Conservation (phyloP, 2,888 invertebrate genomes). For the Eupithecia vulgata region DNA sequence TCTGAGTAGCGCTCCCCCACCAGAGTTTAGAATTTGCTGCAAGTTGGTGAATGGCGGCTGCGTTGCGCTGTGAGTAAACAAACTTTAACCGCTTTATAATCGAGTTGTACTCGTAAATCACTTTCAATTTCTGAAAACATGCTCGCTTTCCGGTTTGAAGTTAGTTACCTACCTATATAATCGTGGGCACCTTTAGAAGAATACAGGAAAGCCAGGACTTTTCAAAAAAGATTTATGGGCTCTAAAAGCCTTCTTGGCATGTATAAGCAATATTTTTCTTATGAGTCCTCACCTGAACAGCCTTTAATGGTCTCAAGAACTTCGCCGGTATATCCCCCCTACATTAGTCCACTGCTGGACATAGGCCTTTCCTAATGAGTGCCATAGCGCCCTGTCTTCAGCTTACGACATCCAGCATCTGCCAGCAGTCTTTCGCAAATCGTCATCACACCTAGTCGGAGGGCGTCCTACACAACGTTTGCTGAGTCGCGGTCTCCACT, state of each 20-base stretch:
- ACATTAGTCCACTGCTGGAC: no score
- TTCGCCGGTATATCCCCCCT: no score
- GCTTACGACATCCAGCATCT: no score
- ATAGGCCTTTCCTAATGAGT: no score
- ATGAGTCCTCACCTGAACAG: no score
- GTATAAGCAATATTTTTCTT: background rate
- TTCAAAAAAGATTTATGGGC: background rate
- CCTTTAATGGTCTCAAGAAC: no score
- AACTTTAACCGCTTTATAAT: conserved; percentile 22
- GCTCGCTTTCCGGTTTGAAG: conserved; percentile 15
- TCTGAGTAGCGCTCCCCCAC: conserved; percentile 16
- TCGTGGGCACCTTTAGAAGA: background rate
- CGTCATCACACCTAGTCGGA: no score
- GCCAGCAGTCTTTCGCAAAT: no score
- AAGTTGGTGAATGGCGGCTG: conserved; percentile 23
- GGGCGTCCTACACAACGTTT: no score
- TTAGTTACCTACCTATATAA: background rate
- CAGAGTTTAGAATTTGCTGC: conserved; percentile 19
- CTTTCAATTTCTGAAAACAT: conserved; percentile 27
- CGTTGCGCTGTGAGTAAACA: conserved; percentile 22
- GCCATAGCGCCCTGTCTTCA: no score
- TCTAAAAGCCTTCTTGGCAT: no score
- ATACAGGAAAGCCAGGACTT: background rate
- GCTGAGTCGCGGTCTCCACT: no score
- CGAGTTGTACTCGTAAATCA: conserved; percentile 16